Conservation (phyloP, 2,113 vertebrate species). For the cat (Felis catus) region DNA sequence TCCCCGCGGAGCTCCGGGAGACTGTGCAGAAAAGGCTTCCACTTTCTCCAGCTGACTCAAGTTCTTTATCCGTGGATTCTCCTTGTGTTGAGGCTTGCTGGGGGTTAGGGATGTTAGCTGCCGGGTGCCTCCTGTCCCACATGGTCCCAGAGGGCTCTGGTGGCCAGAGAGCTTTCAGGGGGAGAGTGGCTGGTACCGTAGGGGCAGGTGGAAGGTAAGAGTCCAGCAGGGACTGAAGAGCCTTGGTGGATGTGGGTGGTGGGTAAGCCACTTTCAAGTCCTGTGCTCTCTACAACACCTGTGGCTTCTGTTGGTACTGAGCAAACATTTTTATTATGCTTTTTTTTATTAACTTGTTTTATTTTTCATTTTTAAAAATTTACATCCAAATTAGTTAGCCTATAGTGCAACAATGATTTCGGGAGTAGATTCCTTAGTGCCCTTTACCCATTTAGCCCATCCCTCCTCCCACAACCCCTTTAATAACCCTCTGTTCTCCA, state of each 20-base stretch:
- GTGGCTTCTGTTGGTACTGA: neutral
- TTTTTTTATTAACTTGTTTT: too few species aligned
- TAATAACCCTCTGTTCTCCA: too few species aligned
- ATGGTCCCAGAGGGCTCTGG: neutral
- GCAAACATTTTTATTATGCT: neutral
- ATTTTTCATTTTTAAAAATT: too few species aligned
- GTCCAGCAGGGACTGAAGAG: neutral
- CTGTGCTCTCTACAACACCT: neutral
- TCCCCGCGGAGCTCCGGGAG: too few species aligned
- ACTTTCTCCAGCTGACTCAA: neutral
- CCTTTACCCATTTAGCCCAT: too few species aligned
- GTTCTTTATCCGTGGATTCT: neutral
- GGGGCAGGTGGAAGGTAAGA: neutral
- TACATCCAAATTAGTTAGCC: too few species aligned
- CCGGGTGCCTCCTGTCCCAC: neutral
- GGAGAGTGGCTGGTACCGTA: accelerated
- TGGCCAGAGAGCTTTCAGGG: neutral
- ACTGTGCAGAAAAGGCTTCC: neutral
- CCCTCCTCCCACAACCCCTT: too few species aligned
- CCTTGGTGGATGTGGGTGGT: accelerated
- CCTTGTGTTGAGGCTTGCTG: neutral
- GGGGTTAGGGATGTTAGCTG: neutral
- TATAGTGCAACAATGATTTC: too few species aligned
- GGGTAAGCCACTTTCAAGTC: neutral
- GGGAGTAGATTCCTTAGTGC: too few species aligned